A percentile compares a stretch with the other conserved stretches of the same genome.
Conservation (phyloP, 2,113 vertebrate genomes). For the Turdus rufiventris region DNA sequence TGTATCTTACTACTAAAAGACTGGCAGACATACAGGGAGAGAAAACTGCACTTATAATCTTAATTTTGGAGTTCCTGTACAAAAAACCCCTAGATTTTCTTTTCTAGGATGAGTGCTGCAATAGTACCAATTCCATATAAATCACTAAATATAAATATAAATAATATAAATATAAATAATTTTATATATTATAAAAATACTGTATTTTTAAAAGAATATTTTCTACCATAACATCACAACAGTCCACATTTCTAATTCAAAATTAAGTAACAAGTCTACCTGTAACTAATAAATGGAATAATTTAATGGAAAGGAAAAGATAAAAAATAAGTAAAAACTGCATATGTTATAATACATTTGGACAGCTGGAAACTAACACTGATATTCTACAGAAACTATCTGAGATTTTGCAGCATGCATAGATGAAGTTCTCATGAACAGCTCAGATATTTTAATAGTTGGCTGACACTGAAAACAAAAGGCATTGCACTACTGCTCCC, state of each 20-base stretch:
- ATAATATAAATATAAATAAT: no score
- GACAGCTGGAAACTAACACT: background rate
- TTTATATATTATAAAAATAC: background rate
- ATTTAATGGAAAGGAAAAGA: background rate
- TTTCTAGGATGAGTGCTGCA: background rate
- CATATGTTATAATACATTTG: background rate
- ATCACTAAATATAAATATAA: background rate
- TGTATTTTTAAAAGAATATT: background rate
- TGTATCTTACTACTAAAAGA: background rate
- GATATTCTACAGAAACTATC: background rate
- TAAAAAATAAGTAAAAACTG: background rate
- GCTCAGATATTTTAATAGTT: background rate
- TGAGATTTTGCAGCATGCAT: background rate
- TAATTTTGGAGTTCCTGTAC: background rate
- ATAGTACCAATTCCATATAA: background rate
- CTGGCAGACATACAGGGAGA: background rate
- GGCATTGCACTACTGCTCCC: background rate
- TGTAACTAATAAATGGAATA: background rate
- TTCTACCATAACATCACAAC: background rate
- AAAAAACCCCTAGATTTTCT: background rate
- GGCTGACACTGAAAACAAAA: background rate
- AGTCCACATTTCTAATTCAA: background rate
- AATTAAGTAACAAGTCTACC: background rate
- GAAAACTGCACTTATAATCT: background rate
- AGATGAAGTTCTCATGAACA: background rate